These are phyloP conservation scores for Plagodis dolabraria DNA, from an alignment of 2,888 invertebrate species.

Conservation along the genomic window DNA sequence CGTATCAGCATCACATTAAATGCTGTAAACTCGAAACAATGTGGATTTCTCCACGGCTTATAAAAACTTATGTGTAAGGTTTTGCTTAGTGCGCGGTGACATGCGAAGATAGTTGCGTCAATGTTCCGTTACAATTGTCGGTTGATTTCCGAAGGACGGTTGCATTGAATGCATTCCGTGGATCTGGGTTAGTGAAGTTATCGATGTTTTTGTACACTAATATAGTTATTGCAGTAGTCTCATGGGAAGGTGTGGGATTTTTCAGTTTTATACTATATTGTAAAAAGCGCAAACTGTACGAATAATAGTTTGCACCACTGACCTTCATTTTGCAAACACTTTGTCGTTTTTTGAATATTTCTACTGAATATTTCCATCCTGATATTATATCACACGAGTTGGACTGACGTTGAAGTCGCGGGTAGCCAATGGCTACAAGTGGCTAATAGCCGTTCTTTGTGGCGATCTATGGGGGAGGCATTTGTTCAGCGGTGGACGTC, in stretches of 20 bases:
- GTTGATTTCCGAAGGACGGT: slow-evolving; percentile 33
- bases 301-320: no score
- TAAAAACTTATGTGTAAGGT: slow-evolving; percentile 60
- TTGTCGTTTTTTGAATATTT: no score
- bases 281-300: no score
- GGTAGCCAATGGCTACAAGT: no score
- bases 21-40: slow-evolving; percentile 66
- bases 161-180: slow-evolving; percentile 26
- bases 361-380: no score
- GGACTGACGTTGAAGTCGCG: no score
- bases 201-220: slow-evolving; percentile 16
- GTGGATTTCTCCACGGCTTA: slow-evolving; percentile 65
- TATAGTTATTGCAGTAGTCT: background rate
- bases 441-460: no score
- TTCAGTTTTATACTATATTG: no score
- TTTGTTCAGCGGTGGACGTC: no score
- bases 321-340: no score
- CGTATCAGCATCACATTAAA: slow-evolving; percentile 79
- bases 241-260: background rate
- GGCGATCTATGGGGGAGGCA: no score
- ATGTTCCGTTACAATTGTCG: slow-evolving; percentile 47
- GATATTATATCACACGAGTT: no score
- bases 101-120: slow-evolving; percentile 67
- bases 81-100: slow-evolving; percentile 63
- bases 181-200: slow-evolving; percentile 24